Evolutionary conservation across 1,140 invertebrate genomes (phyloP), one percentile per base, ranked within the genome.

Genomic region (Ylistrum balloti): DNA sequence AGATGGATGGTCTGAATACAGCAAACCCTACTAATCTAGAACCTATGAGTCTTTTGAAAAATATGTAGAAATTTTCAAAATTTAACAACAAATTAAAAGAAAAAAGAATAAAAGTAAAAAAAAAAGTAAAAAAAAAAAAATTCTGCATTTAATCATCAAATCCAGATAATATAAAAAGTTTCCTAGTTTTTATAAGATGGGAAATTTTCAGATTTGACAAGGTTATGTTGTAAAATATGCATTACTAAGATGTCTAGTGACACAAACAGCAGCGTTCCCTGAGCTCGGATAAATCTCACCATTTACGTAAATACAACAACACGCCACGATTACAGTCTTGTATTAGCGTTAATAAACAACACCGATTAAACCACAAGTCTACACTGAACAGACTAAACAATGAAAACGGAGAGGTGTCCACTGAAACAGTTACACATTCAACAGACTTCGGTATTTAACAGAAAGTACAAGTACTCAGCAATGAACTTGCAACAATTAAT

Each of bases 181-280:
- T 5, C 28, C n/a, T n/a, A 74, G n/a, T 28, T 74, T 74, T 74
- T 3, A 28, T 22, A 2, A 74, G 17, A 74, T 28, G 3, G 5
- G 0, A 74, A n/a, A 74, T 74, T 28, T n/a, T 11, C 22, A 1
- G n/a, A 13, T 5, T n/a, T 74, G 28, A 74, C n/a, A 5, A 74
- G 56, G n/a, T 74, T 74, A 9, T n/a, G n/a, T 74, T n/a, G 56
- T 74, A 74, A 28, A 7, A 74, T 74, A 74, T 74, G 56, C 22
- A 74, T 28, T 74, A n/a, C n/a, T 28, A 28, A 28, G 56, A 74
- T 28, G n/a, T 74, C 3, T 28, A 5, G 17, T 20, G n/a, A 74
- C n/a, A 74, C 2, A 74, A 74, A 74, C 56, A 74, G 56, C 56
- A 74, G 56, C 56, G n/a, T 74, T 74, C 56, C 56, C 56, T 74